Conservation (phyloP, 2,797 vertebrate genomes). For the Chrysocyon brachyurus region DNA sequence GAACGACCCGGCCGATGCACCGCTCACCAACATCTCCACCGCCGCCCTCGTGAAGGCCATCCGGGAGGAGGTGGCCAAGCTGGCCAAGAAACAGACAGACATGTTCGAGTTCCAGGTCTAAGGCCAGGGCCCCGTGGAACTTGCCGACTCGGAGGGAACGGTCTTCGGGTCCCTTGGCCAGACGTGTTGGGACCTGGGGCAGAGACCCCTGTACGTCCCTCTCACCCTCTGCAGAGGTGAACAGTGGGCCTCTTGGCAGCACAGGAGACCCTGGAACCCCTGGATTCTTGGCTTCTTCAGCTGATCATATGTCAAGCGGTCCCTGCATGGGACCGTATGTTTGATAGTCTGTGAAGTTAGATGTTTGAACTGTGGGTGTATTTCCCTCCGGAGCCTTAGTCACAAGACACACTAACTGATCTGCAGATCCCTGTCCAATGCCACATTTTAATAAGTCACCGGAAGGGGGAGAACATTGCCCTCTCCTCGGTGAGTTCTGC, state of each 20-base stretch:
- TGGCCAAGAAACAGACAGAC: constrained; percentile 98
- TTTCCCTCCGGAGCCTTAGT: constrained; percentile 72
- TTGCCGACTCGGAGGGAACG: neutral
- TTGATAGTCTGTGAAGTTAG: constrained; percentile 52
- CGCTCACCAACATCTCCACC: constrained; percentile 97
- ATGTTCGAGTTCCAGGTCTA: constrained; percentile 98
- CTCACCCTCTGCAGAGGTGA: constrained; percentile 74
- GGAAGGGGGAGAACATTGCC: constrained; percentile 68
- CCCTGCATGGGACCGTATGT: constrained; percentile 65
- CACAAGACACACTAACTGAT: constrained; percentile 72
- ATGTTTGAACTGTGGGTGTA: constrained; percentile 69
- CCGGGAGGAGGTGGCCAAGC: constrained; percentile 97
- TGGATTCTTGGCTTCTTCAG: constrained; percentile 31
- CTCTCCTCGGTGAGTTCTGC: constrained; percentile 85
- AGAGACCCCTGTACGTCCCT: constrained; percentile 39
- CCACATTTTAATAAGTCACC: constrained; percentile 69
- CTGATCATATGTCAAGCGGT: constrained; percentile 67
- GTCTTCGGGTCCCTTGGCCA: constrained; percentile 57
- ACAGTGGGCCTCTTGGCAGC: constrained; percentile 22
- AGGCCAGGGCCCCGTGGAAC: neutral
- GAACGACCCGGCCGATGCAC: constrained; percentile 90
- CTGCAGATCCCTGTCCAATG: constrained; percentile 67
- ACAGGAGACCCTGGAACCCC: constrained; percentile 32
- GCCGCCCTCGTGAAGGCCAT: constrained; percentile 98
- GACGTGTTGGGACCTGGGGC: constrained; percentile 43